Percentiles rank a stretch among this genome's conserved stretches.
These are phyloP conservation scores for Macaria notata DNA, from an alignment of 2,888 invertebrate genomes.

Conservation along the genomic window DNA sequence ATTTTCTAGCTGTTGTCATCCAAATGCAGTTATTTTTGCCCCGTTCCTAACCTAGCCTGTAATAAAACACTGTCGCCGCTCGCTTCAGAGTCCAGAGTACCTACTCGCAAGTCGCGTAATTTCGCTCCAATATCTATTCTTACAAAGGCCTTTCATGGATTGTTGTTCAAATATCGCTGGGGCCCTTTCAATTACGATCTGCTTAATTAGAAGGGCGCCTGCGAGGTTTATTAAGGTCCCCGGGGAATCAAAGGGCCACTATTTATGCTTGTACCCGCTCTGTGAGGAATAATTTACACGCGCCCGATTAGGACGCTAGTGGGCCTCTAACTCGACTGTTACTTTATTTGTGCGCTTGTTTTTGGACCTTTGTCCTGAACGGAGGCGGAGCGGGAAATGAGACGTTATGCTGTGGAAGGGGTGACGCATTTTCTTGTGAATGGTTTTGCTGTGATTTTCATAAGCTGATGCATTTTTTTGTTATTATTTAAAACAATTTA, in stretches of 20 bases:
- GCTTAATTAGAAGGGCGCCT: slow-evolving; percentile 58
- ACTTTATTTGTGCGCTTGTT: slow-evolving; percentile 12
- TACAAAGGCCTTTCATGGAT: slow-evolving; percentile 43
- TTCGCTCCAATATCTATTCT: slow-evolving; percentile 28
- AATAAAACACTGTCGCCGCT: slow-evolving; percentile 16
- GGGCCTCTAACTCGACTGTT: slow-evolving; percentile 18
- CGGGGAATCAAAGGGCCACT: slow-evolving; percentile 48
- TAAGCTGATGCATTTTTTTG: too few species aligned
- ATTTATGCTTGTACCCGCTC: slow-evolving; percentile 42
- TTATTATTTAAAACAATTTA: too few species aligned
- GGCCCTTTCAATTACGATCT: slow-evolving; percentile 61
- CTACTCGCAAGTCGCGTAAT: slow-evolving; percentile 20
- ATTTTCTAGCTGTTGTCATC: too few species aligned
- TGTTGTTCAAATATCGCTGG: slow-evolving; percentile 59
- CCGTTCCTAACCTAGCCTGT: background rate
- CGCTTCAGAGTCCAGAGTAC: background rate
- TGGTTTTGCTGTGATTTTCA: too few species aligned
- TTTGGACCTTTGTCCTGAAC: slow-evolving; percentile 8
- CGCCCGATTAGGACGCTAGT: slow-evolving; percentile 26
- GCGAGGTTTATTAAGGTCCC: slow-evolving; percentile 51
- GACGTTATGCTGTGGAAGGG: too few species aligned
- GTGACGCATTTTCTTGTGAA: too few species aligned
- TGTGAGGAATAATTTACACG: slow-evolving; percentile 42
- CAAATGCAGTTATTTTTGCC: too few species aligned
- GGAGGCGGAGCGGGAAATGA: background rate